Percentiles rank a stretch among this genome's conserved stretches.
These are phyloP conservation scores for Empidonax alnorum DNA, from an alignment of 2,113 vertebrate genomes.

Conservation along the genomic window DNA sequence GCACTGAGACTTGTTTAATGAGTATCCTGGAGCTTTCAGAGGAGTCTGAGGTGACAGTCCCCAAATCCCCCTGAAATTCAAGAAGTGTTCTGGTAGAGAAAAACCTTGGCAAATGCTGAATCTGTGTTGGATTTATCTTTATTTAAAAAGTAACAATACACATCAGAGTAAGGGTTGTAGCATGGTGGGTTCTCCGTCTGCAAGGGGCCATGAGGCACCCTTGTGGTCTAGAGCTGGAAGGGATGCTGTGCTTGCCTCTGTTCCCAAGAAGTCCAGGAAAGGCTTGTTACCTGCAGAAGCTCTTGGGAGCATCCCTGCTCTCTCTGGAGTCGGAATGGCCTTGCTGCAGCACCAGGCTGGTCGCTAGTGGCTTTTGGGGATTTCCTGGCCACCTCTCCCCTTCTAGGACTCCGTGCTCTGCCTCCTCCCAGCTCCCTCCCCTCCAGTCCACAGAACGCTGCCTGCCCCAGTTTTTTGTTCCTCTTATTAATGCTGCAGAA, in stretches of 20 bases:
- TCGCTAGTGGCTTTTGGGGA: background rate
- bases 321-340: background rate
- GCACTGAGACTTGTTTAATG: background rate
- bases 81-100: background rate
- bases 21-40: background rate
- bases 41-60: background rate
- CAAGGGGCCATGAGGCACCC: rapidly evolving
- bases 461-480: background rate
- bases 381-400: background rate
- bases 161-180: background rate
- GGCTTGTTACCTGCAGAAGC: background rate
- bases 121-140: background rate
- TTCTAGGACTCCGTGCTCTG: background rate
- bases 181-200: background rate
- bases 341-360: background rate
- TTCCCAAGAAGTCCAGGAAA: background rate
- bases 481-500: background rate
- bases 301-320: background rate
- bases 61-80: background rate
- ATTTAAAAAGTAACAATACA: rapidly evolving
- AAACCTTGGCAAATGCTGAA: background rate
- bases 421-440: background rate
- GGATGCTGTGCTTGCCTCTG: background rate
- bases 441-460: background rate
- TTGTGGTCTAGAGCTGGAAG: background rate